Base-by-base conservation (phyloP, 2,113 vertebrate genomes). In the Daphoenositta chrysoptera region DNA sequence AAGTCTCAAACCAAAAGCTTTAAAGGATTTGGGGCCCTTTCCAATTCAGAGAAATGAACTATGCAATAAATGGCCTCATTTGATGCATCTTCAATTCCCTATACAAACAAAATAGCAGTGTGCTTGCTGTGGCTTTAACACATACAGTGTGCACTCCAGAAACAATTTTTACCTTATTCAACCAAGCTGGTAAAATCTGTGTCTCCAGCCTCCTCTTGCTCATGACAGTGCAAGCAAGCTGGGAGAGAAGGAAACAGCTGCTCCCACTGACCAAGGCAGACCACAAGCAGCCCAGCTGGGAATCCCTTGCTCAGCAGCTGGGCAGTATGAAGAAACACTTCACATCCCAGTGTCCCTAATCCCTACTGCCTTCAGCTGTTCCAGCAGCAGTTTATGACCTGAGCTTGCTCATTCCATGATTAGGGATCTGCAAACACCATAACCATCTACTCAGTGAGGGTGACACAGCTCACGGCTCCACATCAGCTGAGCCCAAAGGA, bases 161-260 rank as follows among this genome's bases (percentile, higher is more conserved):
- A 92, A 39, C 11, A 20, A 30, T 15, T 57, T 75, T 63, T 71
- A 71, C 24, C 19, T 44, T 69, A 39, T 42, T 60, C 28, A 79
- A 3, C 7, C 11, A 86, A 60, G 33, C 8, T 22, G 14, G 13
- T 39, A 73, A 83, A 44, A 77, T 69, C 40, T 33, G 4, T 26
- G 86, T 83, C 54, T 72, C 22, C 23, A 77, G 17, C 4, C 5
- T 70, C 30, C 9, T 22, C 24, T 33, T 47, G 26, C 56, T 70
- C 23, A 35, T 2, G 4, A n/a, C 13, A 63, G 17, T 3, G 2
- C 35, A 51, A 82, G 27, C 0, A 0, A 78, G 64, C 3, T 2
- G 22, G 5, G 13, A 80, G 5, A 4, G 2, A 80, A 7, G 13
- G 26, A 44, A 71, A 64, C 3, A 24, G n/a, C 21, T 70, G 33